Conservation (phyloP, 2,113 vertebrate genomes). For the Hippocampus guttulatus region DNA sequence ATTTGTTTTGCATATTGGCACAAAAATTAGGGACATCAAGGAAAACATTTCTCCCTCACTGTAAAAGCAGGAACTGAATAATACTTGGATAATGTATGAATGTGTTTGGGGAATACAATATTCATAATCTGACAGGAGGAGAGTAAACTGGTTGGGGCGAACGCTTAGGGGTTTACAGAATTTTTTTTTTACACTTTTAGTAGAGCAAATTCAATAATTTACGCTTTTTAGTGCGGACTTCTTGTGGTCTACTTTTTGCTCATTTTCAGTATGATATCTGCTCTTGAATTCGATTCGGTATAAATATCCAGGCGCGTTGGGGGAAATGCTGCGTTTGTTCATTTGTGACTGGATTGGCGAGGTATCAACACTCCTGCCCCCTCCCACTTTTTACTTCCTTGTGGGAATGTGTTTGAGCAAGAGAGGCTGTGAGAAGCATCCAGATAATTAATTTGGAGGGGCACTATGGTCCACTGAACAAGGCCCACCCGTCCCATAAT, state of each 20-base stretch:
- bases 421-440: conserved; percentile 1
- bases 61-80: background rate
- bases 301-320: conserved; percentile 3
- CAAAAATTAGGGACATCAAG: background rate
- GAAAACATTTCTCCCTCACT: background rate
- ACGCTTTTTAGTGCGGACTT: background rate
- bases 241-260: background rate
- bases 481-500: conserved; percentile 3
- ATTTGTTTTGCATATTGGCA: background rate
- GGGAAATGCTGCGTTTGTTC: conserved; percentile 9
- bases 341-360: conserved; percentile 2
- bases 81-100: background rate
- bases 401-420: conserved; percentile 11
- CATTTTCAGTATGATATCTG: background rate
- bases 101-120: background rate
- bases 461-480: conserved; percentile 13
- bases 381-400: background rate
- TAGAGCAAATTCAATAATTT: background rate
- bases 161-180: too few species aligned
- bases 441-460: conserved; percentile 17
- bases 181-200: background rate
- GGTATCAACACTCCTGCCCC: background rate
- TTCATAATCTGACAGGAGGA: background rate
- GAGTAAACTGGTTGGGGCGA: background rate
- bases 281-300: conserved; percentile 13